Conservation (phyloP, 2,113 vertebrate species). For the Lanius collurio region DNA sequence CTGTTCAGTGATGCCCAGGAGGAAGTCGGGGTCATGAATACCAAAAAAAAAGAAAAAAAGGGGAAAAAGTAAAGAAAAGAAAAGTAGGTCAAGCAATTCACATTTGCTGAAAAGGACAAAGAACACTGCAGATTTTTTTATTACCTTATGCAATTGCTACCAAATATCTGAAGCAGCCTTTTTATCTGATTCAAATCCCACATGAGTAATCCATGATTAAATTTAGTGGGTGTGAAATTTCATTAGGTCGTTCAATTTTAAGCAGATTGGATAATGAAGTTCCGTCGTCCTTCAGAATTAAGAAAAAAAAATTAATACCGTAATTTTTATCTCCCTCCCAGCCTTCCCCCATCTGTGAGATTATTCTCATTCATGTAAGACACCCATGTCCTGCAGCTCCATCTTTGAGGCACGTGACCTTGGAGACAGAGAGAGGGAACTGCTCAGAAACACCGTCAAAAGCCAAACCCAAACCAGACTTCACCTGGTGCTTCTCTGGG, state of each 20-base stretch:
- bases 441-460: neutral
- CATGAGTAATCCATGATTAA: slow-evolving; percentile 53
- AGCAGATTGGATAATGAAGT: slow-evolving; percentile 69
- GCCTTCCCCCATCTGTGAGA: slow-evolving; percentile 26
- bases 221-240: slow-evolving; percentile 63
- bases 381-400: neutral
- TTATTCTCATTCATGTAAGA: slow-evolving; percentile 7
- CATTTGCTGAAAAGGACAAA: slow-evolving; percentile 17
- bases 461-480: neutral
- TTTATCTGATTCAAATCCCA: slow-evolving; percentile 54
- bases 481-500: neutral
- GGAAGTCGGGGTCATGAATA: neutral
- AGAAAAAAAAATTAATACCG: neutral
- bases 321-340: slow-evolving; percentile 31
- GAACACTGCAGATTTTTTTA: neutral
- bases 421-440: neutral
- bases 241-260: slow-evolving; percentile 57
- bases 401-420: neutral
- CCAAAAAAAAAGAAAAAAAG: neutral
- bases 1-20: neutral
- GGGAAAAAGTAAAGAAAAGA: neutral
- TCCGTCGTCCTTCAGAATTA: slow-evolving; percentile 33
- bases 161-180: slow-evolving; percentile 34
- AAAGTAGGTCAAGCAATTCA: slow-evolving; percentile 47
- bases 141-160: slow-evolving; percentile 43